A percentile compares a stretch with the other conserved stretches of the same genome.
These are phyloP conservation scores for Xiphorhynchus erythropygius DNA, from an alignment of 2,797 vertebrate genomes.

Conservation along the genomic window DNA sequence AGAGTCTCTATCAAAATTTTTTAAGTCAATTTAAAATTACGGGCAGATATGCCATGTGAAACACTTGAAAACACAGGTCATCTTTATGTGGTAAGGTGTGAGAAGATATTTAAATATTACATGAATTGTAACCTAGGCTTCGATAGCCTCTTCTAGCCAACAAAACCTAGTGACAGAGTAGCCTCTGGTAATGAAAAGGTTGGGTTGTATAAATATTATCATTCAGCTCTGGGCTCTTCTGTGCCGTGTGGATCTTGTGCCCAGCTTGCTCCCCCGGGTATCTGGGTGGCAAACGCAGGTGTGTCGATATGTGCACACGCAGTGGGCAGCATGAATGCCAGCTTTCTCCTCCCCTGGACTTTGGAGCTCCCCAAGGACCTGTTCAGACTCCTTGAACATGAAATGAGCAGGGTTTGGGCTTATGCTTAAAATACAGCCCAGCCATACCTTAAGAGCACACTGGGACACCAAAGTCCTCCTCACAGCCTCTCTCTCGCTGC, in stretches of 20 bases:
- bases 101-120: background rate
- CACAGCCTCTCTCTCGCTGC: background rate
- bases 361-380: background rate
- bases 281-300: background rate
- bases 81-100: background rate
- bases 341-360: background rate
- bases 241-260: background rate
- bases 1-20: background rate
- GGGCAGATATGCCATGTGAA: rapidly evolving
- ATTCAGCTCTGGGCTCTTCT: background rate
- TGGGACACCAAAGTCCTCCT: background rate
- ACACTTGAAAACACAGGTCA: background rate
- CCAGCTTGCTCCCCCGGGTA: background rate
- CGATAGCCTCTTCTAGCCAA: background rate
- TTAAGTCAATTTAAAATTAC: background rate
- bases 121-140: background rate
- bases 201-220: background rate
- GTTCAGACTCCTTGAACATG: background rate
- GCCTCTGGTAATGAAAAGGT: background rate
- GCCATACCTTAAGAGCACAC: background rate
- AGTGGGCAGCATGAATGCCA: background rate
- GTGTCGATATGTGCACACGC: background rate
- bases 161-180: background rate
- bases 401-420: background rate
- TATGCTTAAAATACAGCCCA: background rate